These are phyloP conservation scores for Chelmon rostratus DNA, from an alignment of 2,797 vertebrate species.

Conservation along the genomic window DNA sequence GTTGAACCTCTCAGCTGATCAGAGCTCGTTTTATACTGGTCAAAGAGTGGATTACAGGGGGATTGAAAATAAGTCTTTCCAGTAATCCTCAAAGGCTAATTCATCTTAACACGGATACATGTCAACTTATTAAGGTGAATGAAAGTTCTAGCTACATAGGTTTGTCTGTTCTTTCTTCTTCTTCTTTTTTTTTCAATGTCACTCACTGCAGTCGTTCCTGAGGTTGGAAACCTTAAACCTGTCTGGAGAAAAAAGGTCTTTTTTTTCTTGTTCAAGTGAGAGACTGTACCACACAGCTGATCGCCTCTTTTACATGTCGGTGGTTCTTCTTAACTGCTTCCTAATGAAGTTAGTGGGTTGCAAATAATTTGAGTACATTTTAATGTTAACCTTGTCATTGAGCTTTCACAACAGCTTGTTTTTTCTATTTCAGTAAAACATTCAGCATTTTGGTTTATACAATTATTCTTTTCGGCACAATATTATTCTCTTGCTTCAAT, in stretches of 20 bases:
- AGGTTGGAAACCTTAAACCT: not conserved
- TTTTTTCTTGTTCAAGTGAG: not conserved
- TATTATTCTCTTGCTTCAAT: not conserved
- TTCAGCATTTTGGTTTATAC: not conserved
- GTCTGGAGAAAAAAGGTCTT: not conserved
- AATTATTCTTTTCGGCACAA: not conserved
- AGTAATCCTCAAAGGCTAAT: not conserved
- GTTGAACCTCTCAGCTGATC: not conserved
- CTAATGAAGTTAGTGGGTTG: not conserved
- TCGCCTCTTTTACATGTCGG: not conserved
- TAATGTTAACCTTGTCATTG: not conserved
- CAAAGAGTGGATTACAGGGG: conserved; percentile 15
- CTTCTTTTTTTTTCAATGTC: not conserved
- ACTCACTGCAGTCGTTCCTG: not conserved
- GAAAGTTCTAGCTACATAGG: not conserved
- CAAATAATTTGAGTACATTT: not conserved
- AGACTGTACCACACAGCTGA: not conserved
- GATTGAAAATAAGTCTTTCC: not conserved
- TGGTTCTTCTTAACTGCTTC: not conserved
- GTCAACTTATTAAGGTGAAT: not conserved
- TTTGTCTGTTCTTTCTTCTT: not conserved
- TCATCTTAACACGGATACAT: not conserved
- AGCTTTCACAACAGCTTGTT: not conserved
- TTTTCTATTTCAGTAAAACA: not conserved
- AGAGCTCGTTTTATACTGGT: conserved; percentile 8